phyloP scores from a whole-genome alignment of 2,888 invertebrate genomes.

The Coleophora deauratella region DNA sequence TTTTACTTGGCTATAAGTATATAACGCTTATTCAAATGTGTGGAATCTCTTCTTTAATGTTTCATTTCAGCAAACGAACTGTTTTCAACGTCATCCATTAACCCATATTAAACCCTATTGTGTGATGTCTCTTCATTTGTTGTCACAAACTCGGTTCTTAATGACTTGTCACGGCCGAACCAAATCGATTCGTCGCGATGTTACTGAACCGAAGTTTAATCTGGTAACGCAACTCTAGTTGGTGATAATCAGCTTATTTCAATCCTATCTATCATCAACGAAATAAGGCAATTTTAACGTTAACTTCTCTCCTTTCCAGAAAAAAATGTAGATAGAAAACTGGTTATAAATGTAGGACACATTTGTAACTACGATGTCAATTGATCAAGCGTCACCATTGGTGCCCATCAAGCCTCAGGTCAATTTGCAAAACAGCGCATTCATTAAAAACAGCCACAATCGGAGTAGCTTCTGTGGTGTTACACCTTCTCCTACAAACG shows the following conservation, averaged over 20 bases:
- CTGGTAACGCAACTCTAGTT: constrained; percentile 41
- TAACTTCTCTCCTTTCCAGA: constrained; percentile 58
- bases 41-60: constrained; percentile 3
- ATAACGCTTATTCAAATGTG: neutral
- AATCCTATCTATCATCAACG: neutral
- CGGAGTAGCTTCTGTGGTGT: constrained; percentile 71
- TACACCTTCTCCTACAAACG: constrained; percentile 55
- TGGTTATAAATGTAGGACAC: constrained; percentile 31
- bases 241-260: constrained; percentile 19
- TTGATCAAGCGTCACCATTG: constrained; percentile 68
- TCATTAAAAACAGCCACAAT: constrained; percentile 70
- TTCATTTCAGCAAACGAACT: constrained; percentile 14
- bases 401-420: constrained; percentile 71
- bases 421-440: constrained; percentile 58
- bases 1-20: too few relatives aligned
- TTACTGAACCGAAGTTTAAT: neutral
- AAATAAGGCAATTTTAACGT: constrained; percentile 9
- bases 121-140: constrained; percentile 37
- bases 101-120: constrained; percentile 53
- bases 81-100: constrained; percentile 43
- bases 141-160: constrained; percentile 17
- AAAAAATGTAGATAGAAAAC: constrained; percentile 66
- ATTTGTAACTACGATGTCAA: constrained; percentile 61
- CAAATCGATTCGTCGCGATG: constrained; percentile 18
- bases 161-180: constrained; percentile 29